Base-by-base conservation (phyloP, 2,888 invertebrate genomes). In the Eristalis intricaria region DNA sequence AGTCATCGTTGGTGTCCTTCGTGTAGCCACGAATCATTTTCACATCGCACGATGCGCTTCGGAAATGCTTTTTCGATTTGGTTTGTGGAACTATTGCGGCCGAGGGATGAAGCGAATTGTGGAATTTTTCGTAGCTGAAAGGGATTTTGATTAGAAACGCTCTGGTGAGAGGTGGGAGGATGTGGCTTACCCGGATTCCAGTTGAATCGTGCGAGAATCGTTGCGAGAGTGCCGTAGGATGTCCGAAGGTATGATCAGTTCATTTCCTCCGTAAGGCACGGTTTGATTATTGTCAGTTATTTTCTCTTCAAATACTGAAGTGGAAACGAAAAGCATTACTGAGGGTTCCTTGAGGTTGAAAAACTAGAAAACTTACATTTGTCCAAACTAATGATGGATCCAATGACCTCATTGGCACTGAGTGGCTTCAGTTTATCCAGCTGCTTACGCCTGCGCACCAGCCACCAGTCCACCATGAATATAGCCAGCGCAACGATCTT, bases 401-500 rank as follows among this genome's bases (percentile, higher is more conserved):
- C 97, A 82, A 96, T 95, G 38, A 96, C 94, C 23, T 96, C 95
- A 89, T 95, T 95, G 38, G 95, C 94, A 50, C 95, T 95, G 26
- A 96, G 92, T 0, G 94, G 94, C 83, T 93, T 94, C 87, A 94
- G 94, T 89, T 95, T 94, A 89, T 96, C 96, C 81, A 95, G 93
- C 88, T 94, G 94, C 89, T 94, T 95, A 90, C 97, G 95, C 89
- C 96, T 95, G 69, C 96, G 94, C 70, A 98, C 97, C 68, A 98
- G 94, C 96, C 97, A 97, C 97, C 97, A 98, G 92, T 98, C 98
- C 38, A 97, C 95, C 89, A 97, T 93, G 93, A 98, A 98, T 91
- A 98, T 96, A 10, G 96, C 96, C 79, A 97, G 93, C 0, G 98
- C 98, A 61, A 98, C 94, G 77, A 98, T 96, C 93, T 98, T 98